phyloP scores from a whole-genome alignment of 1,140 invertebrate genomes.

The Streblospio benedicti region DNA sequence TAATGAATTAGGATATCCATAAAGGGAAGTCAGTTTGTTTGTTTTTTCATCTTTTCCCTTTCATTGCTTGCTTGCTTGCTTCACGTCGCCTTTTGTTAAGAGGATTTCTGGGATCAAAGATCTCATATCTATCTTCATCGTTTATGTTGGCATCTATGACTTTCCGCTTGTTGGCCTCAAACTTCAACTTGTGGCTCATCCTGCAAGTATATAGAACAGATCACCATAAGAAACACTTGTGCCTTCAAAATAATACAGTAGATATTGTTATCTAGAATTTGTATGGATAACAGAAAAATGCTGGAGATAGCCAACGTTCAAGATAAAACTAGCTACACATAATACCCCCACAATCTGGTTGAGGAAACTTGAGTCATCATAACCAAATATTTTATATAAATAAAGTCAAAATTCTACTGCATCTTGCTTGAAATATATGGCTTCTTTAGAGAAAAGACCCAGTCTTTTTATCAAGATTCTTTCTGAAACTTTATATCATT shows the following conservation, averaged over 20 bases:
- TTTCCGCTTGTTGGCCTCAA: slow-evolving; percentile 63
- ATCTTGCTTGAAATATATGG: too few relatives aligned
- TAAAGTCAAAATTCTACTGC: too few relatives aligned
- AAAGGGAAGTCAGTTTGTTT: too few relatives aligned
- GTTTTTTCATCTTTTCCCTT: background rate
- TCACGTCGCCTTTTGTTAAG: slow-evolving; percentile 81
- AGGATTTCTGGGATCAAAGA: slow-evolving; percentile 89
- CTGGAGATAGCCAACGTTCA: too few relatives aligned
- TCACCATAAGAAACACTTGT: slow-evolving; percentile 8
- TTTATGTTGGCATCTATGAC: slow-evolving; percentile 84
- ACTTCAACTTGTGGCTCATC: slow-evolving; percentile 71
- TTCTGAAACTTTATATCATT: too few relatives aligned
- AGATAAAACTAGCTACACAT: too few relatives aligned
- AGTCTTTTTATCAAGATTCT: too few relatives aligned
- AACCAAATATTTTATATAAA: too few relatives aligned
- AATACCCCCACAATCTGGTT: too few relatives aligned
- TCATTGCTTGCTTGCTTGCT: slow-evolving; percentile 16
- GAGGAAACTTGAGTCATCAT: too few relatives aligned
- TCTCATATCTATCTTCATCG: slow-evolving; percentile 89
- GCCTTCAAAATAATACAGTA: slow-evolving; percentile 24
- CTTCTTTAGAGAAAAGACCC: too few relatives aligned
- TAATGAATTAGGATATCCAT: too few relatives aligned
- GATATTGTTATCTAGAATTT: slow-evolving; percentile 7
- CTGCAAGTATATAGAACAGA: slow-evolving; percentile 45
- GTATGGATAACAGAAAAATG: background rate